These are phyloP conservation scores for Mohoua ochrocephala DNA, from an alignment of 2,113 vertebrate species.

Conservation along the genomic window DNA sequence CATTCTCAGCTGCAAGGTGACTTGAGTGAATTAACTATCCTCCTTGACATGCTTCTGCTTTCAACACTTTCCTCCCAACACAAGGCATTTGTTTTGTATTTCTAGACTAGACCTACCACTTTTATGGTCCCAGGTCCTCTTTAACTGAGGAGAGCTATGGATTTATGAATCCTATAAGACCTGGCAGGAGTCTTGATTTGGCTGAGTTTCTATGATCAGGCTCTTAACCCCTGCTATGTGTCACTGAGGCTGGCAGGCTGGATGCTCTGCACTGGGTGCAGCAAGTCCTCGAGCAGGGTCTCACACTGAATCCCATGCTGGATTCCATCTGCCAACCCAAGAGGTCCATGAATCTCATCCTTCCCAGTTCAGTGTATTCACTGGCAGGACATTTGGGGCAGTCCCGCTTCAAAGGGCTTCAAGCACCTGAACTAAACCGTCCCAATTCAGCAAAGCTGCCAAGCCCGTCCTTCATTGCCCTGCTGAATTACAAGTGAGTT, in stretches of 20 bases:
- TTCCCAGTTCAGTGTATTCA: not conserved
- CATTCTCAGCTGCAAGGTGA: not conserved
- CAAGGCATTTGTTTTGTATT: not conserved
- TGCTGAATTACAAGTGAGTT: not conserved
- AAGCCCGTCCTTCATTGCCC: not conserved
- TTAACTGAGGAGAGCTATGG: not conserved
- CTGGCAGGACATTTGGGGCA: not conserved
- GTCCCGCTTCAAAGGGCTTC: not conserved
- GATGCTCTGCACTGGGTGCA: not conserved
- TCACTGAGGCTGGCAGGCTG: not conserved
- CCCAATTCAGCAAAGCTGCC: not conserved
- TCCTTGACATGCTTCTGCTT: not conserved
- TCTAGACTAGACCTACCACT: not conserved
- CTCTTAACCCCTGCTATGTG: not conserved
- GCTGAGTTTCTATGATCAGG: not conserved
- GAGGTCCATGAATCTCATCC: not conserved
- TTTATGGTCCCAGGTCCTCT: not conserved
- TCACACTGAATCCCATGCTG: not conserved
- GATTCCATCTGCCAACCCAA: not conserved
- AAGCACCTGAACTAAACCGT: not conserved
- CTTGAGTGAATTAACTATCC: not conserved
- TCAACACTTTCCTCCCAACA: not conserved
- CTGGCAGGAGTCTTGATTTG: not conserved
- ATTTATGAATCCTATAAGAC: not conserved
- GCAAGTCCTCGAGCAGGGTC: fast-evolving